Base-by-base conservation (phyloP, 2,113 vertebrate species). In the Manacus vitellinus region DNA sequence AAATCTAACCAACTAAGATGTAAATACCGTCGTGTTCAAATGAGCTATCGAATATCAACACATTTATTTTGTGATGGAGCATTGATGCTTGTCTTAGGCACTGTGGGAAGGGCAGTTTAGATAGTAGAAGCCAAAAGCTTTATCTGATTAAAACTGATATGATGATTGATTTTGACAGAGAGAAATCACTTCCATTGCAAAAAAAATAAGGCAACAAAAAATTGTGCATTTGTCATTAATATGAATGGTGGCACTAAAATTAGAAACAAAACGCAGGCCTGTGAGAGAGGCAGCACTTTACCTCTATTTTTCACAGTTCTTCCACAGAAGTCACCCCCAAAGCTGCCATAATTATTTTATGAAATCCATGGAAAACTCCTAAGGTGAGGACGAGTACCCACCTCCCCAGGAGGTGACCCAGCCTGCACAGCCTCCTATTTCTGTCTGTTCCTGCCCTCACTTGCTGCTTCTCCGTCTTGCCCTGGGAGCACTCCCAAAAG, bases 31-130 rank as follows among this genome's bases (percentile, higher is more conserved):
- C 62, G 52, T 74, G 84, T 97, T 96, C 94, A 97, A 98, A 97
- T 96, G 97, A 96, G 95, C 97, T 98, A 97, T 98, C 97, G 71
- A 95, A 97, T 98, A 97, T 98, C 98, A 96, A 43, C 94, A 43
- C 72, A 93, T 92, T 97, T 94, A 82, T 74, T 88, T 97, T 95
- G 96, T 95, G 92, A 92, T 88, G 77, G 95, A 92, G 95, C 94
- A 86, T 94, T 96, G 92, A 96, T 94, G 93, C 94, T 96, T 94
- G 96, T 96, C 95, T 95, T 94, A 85, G 91, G 94, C 94, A 97
- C 95, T 97, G 95, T 95, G 96, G 96, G 97, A 97, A 97, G 97
- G 91, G 94, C 94, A 96, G 92, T 97, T 98, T 97, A 96, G 97
- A 97, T 95, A 96, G 94, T 62, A 95, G 95, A 97, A 97, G 89